phyloP scores from a whole-genome alignment of 1,140 invertebrate species.

The Bombus polaris region DNA sequence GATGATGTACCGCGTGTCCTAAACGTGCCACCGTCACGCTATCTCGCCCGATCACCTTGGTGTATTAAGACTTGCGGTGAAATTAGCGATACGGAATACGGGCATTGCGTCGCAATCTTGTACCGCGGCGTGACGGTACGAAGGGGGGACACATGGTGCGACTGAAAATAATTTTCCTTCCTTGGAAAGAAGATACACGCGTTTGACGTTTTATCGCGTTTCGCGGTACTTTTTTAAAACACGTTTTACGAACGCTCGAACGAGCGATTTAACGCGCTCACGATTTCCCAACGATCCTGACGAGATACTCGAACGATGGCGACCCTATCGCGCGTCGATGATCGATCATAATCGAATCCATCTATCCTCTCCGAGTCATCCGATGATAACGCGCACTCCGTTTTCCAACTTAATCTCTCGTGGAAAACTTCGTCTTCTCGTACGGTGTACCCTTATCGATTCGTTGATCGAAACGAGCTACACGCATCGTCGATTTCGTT shows the following conservation, averaged over 20 bases:
- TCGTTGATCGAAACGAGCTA: no score
- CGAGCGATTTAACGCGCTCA: background rate
- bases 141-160: background rate
- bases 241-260: background rate
- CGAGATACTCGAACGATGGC: background rate
- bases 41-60: background rate
- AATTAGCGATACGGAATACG: background rate
- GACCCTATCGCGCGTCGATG: rapidly evolving
- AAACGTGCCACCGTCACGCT: background rate
- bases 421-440: no score
- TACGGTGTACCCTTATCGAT: no score
- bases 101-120: background rate
- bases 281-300: background rate
- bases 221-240: background rate
- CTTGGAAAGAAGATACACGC: background rate
- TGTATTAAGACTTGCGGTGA: background rate
- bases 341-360: no score
- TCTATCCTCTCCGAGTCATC: no score
- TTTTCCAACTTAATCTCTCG: no score
- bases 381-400: no score
- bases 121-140: background rate
- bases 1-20: background rate
- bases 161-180: slow-evolving; percentile 1
- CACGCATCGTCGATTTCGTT: background rate
- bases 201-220: background rate